Evolutionary conservation across 2,113 vertebrate species (phyloP).

Genomic region (Alouatta palliata): DNA sequence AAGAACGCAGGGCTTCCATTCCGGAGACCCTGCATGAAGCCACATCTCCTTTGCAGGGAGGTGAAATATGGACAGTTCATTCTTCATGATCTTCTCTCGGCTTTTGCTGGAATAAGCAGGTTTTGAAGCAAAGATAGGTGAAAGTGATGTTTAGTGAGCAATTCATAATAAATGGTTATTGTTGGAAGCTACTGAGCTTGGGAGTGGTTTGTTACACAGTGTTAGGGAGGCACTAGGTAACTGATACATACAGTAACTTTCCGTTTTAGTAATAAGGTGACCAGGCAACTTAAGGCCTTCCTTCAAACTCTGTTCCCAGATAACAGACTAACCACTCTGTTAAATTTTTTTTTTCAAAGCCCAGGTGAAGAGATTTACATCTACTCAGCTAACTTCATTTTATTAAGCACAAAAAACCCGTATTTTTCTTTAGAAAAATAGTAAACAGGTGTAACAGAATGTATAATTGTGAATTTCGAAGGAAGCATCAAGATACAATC

Average conservation of each 20-base stretch:
- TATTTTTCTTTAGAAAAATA: conserved; percentile 7
- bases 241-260: neutral
- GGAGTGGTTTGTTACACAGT: neutral
- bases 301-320: neutral
- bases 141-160: neutral
- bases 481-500: neutral
- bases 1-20: neutral
- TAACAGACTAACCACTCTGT: neutral
- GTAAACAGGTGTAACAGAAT: neutral
- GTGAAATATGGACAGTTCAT: neutral
- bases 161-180: neutral
- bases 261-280: neutral
- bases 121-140: neutral
- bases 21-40: no score
- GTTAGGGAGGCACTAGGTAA: neutral
- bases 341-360: neutral
- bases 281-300: neutral
- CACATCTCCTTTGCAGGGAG: neutral
- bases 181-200: neutral
- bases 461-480: neutral
- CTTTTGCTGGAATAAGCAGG: neutral
- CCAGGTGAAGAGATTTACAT: neutral
- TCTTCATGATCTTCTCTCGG: neutral
- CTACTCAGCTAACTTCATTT: neutral
- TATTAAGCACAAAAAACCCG: neutral